Percentiles rank a stretch among this genome's conserved stretches.
These are phyloP conservation scores for Phycodurus eques DNA, from an alignment of 2,113 vertebrate species.

Conservation along the genomic window DNA sequence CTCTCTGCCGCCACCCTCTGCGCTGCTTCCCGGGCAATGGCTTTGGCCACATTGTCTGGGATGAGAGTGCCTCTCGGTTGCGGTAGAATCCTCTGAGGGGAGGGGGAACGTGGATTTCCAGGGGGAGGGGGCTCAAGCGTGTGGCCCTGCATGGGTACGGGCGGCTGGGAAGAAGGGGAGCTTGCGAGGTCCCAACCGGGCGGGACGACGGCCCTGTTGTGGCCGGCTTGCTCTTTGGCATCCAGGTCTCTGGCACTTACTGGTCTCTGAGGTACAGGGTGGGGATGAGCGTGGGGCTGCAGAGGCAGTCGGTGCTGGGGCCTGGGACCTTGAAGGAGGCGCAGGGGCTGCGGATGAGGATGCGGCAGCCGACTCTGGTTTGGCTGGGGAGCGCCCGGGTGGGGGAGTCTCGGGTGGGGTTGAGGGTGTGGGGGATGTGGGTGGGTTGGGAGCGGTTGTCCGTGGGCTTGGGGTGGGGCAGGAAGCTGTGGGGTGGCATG, in stretches of 20 bases:
- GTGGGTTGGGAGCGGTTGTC: slow-evolving; percentile 57
- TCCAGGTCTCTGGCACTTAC: slow-evolving; percentile 87
- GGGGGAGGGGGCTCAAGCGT: slow-evolving; percentile 78
- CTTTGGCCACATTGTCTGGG: slow-evolving; percentile 87
- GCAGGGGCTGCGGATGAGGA: slow-evolving; percentile 73
- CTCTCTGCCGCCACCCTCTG: slow-evolving; percentile 87
- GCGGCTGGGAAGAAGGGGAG: slow-evolving; percentile 66
- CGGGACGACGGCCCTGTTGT: slow-evolving; percentile 52
- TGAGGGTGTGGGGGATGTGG: slow-evolving; percentile 63
- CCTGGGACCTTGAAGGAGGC: slow-evolving; percentile 61
- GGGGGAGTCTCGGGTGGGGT: slow-evolving; percentile 56
- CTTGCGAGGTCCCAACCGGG: slow-evolving; percentile 61
- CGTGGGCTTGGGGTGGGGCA: slow-evolving; percentile 53
- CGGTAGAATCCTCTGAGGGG: slow-evolving; percentile 91
- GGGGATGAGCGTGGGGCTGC: slow-evolving; percentile 64
- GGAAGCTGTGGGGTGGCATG: slow-evolving; percentile 54
- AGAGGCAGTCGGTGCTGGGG: slow-evolving; percentile 69
- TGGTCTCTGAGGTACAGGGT: slow-evolving; percentile 83
- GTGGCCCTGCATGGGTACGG: slow-evolving; percentile 71
- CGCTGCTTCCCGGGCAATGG: slow-evolving; percentile 92
- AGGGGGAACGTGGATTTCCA: slow-evolving; percentile 82
- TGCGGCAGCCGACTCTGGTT: slow-evolving; percentile 72
- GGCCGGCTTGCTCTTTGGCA: slow-evolving; percentile 86
- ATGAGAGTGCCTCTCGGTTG: slow-evolving; percentile 87
- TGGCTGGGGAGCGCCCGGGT: slow-evolving; percentile 41